Evolutionary conservation across 2,888 invertebrate genomes (phyloP).

Genomic region (Hydrotaea cyrtoneurina): DNA sequence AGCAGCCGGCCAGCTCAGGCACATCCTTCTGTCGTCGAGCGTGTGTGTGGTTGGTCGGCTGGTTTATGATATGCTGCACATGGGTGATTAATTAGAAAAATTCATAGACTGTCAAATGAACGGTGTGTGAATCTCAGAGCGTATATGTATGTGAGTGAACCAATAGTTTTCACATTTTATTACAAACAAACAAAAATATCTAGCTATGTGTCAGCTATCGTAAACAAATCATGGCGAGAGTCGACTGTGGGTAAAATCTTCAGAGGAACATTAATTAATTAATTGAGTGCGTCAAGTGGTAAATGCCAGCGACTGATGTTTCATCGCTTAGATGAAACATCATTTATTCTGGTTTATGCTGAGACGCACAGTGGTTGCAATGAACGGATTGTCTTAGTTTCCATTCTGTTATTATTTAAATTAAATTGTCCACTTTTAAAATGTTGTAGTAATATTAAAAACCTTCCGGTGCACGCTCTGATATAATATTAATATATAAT

Average conservation of each 20-base stretch:
- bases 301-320: constrained; percentile 65
- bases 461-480: too few species aligned
- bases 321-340: constrained; percentile 48
- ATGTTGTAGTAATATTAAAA: too few species aligned
- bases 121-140: constrained; percentile 26
- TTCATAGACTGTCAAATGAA: constrained; percentile 29
- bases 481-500: too few species aligned
- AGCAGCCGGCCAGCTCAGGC: background rate
- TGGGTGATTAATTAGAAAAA: constrained; percentile 34
- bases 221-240: background rate
- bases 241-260: background rate
- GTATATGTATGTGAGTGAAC: too few species aligned
- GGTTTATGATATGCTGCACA: background rate
- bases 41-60: background rate
- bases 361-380: too few species aligned
- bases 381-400: too few species aligned
- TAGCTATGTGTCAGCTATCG: background rate
- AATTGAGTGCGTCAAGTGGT: constrained; percentile 67
- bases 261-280: constrained; percentile 60
- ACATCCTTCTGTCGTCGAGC: constrained; percentile 11
- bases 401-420: too few species aligned
- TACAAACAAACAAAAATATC: background rate
- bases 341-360: background rate
- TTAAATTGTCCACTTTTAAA: too few species aligned
- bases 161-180: background rate